A percentile compares a stretch with the other conserved stretches of the same genome.
These are phyloP conservation scores for Antheraea mylitta DNA, from an alignment of 1,140 invertebrate genomes.

Conservation along the genomic window DNA sequence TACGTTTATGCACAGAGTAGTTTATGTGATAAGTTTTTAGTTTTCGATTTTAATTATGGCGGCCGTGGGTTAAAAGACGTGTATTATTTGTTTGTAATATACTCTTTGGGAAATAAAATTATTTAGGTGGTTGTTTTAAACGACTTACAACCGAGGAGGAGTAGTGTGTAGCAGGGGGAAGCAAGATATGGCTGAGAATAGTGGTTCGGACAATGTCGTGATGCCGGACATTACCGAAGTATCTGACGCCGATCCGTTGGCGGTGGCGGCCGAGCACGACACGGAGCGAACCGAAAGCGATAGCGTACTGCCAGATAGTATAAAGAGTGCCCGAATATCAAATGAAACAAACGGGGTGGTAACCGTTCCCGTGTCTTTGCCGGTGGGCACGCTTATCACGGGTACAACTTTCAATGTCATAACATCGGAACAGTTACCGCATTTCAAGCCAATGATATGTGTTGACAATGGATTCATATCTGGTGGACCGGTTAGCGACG, in stretches of 20 bases:
- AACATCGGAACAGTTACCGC: conserved; percentile 89
- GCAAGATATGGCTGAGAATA: conserved; percentile 74
- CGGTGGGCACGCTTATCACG: conserved; percentile 88
- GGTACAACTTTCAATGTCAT: conserved; percentile 91
- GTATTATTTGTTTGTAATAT: conserved; percentile 16
- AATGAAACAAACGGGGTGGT: conserved; percentile 72
- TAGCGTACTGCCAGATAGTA: conserved; percentile 64
- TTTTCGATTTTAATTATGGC: conserved; percentile 51
- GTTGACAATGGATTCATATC: conserved; percentile 90
- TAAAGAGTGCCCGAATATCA: conserved; percentile 58
- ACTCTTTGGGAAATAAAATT: conserved; percentile 17
- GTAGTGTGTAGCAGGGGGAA: conserved; percentile 43
- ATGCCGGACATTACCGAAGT: conserved; percentile 82
- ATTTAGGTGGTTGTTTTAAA: conserved; percentile 43
- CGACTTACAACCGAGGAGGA: conserved; percentile 37
- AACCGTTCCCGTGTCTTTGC: conserved; percentile 86
- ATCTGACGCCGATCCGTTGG: conserved; percentile 81
- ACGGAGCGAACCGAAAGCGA: conserved; percentile 64
- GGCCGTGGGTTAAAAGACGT: conserved; percentile 34
- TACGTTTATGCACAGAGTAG: conserved; percentile 19
- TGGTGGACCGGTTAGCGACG: conserved; percentile 81
- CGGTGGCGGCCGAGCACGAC: conserved; percentile 79
- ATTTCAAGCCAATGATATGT: conserved; percentile 90
- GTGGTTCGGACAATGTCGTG: conserved; percentile 83
- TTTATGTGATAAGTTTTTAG: conserved; percentile 36